A percentile compares a stretch with the other conserved stretches of the same genome.
These are phyloP conservation scores for Mimachlamys varia DNA, from an alignment of 2,888 invertebrate species.

Conservation along the genomic window DNA sequence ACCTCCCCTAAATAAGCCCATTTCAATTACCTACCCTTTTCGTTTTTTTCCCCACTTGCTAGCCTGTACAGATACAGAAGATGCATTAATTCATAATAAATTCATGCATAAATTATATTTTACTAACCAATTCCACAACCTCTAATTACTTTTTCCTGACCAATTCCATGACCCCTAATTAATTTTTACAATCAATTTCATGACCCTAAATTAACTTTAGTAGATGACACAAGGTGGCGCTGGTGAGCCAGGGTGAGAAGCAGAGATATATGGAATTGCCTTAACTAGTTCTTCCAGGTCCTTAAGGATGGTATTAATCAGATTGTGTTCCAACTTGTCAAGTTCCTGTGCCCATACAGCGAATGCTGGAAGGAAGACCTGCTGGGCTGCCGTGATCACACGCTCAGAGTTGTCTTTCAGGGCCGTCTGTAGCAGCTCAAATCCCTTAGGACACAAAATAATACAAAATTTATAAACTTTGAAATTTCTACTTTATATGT, in stretches of 20 bases:
- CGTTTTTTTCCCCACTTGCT: no score
- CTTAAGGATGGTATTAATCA: slow-evolving; percentile 76
- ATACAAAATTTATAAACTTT: neutral
- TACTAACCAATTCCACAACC: neutral
- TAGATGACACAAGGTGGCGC: slow-evolving; percentile 31
- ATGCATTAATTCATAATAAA: neutral
- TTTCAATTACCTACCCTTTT: neutral
- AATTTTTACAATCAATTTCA: neutral
- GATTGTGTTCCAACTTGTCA: slow-evolving; percentile 82
- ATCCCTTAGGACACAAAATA: slow-evolving; percentile 68
- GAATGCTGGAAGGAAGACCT: slow-evolving; percentile 85
- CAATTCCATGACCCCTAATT: neutral
- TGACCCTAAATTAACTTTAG: neutral
- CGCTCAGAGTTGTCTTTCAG: slow-evolving; percentile 84
- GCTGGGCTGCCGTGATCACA: slow-evolving; percentile 84
- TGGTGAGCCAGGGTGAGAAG: slow-evolving; percentile 32
- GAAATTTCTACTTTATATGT: neutral
- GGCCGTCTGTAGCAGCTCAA: slow-evolving; percentile 84
- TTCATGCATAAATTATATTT: no score
- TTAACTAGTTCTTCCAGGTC: slow-evolving; percentile 78
- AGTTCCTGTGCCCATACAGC: slow-evolving; percentile 86
- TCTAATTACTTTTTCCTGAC: neutral
- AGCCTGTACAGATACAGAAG: neutral
- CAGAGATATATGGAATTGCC: slow-evolving; percentile 64
- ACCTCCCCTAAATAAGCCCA: neutral